A percentile compares a stretch with the other conserved stretches of the same genome.
These are phyloP conservation scores for Perithous albicinctus DNA, from an alignment of 2,888 invertebrate species.

Conservation along the genomic window DNA sequence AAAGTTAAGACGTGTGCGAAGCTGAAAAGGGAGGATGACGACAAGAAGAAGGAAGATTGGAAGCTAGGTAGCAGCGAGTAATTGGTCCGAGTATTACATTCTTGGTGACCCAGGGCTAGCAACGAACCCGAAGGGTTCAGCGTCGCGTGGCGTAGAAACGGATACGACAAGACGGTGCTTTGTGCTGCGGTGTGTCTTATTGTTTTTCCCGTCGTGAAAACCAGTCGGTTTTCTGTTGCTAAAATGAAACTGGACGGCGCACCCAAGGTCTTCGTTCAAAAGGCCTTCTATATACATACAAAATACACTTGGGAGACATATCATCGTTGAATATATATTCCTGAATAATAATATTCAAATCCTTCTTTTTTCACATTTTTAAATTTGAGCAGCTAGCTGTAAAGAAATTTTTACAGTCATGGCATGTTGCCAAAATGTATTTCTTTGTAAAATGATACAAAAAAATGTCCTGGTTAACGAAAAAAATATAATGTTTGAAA, in stretches of 20 bases:
- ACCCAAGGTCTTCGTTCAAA: not conserved
- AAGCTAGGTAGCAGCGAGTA: slow-evolving; percentile 73
- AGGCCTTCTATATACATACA: not conserved
- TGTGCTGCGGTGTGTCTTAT: slow-evolving; percentile 72
- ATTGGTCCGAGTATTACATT: slow-evolving; percentile 82
- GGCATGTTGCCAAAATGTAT: no score
- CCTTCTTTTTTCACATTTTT: no score
- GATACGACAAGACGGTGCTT: slow-evolving; percentile 74
- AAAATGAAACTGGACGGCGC: slow-evolving; percentile 11
- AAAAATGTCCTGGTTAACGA: no score
- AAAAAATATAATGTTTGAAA: no score
- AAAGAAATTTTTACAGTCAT: no score
- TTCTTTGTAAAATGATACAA: no score
- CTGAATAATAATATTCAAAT: no score
- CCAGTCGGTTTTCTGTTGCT: not conserved
- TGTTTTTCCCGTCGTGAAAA: slow-evolving; percentile 58
- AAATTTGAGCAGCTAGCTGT: no score
- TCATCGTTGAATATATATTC: not conserved
- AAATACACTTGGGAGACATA: not conserved
- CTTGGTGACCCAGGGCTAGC: slow-evolving; percentile 75
- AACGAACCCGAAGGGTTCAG: not conserved
- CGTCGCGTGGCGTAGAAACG: slow-evolving; percentile 3
- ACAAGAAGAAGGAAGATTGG: slow-evolving; percentile 10
- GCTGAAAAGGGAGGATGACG: not conserved
- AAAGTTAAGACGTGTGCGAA: slow-evolving; percentile 23